Percentiles rank a stretch among this genome's conserved stretches.
phyloP scores from a whole-genome alignment of 92 coral and sea anemone genomes.

The Porites lobata region DNA sequence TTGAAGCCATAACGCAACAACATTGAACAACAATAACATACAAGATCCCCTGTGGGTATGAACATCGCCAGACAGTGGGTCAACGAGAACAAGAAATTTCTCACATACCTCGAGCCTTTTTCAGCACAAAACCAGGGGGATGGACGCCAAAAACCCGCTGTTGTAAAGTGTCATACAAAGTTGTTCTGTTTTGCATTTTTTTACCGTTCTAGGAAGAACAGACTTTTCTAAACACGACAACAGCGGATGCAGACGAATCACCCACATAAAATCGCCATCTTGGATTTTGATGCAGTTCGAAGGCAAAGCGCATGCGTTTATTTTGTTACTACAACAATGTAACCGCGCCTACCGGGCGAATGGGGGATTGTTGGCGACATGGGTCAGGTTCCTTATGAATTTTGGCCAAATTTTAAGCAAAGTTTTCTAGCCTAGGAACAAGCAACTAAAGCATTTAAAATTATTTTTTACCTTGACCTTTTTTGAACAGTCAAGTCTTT shows the following conservation, averaged over 20 bases:
- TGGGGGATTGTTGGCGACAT: background rate
- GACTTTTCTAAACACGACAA: constrained; percentile 47
- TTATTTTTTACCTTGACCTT: background rate
- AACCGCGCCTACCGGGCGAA: constrained; percentile 6
- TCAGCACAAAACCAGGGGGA: constrained; percentile 60
- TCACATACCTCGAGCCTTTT: constrained; percentile 82
- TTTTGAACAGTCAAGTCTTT: no score
- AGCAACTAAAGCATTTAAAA: no score
- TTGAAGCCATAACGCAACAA: background rate
- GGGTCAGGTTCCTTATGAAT: background rate
- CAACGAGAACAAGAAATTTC: background rate
- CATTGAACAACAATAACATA: background rate
- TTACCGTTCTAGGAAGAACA: background rate
- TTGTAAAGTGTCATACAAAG: constrained; percentile 76
- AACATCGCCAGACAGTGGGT: background rate
- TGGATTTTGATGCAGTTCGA: constrained; percentile 25
- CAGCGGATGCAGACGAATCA: constrained; percentile 21
- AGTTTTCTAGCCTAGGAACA: no score
- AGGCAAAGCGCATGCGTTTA: constrained; percentile 51
- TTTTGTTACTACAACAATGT: background rate
- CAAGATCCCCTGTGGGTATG: background rate
- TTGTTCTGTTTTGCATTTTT: constrained; percentile 68
- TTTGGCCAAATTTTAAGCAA: no score
- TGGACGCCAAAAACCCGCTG: constrained; percentile 79
- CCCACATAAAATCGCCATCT: constrained; percentile 63